Evolutionary conservation across 53 echinoderm and acorn worm genomes (phyloP), one percentile per base, ranked within the genome.

Genomic region (Pentamera pediparva): DNA sequence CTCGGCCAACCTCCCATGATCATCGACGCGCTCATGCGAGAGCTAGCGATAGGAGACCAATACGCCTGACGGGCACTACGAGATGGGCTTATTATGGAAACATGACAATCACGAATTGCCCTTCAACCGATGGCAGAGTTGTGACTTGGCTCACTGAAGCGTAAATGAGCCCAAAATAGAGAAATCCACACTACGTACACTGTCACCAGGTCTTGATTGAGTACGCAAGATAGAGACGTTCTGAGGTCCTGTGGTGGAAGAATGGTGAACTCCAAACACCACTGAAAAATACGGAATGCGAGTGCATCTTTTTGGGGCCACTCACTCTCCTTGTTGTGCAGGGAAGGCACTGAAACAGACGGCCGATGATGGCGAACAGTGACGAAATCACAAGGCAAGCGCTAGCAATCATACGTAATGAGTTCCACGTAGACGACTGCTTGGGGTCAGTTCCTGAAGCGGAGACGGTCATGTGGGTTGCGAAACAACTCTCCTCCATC

Each of bases 1-100:
- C 54, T 69, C 39, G 79, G 79, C 21, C 81, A 81, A 58, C 81
- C 81, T 30, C 71, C 72, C 50, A 81, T 73, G 72, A 81, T 81
- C 21, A 13, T 81, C 1, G 74, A 81, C 34, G 45, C 73, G 0
- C 72, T 71, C 32, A 81, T 81, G 81, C 81, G 61, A 18, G 81
- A 81, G 61, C 81, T 75, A 17, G 38, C 75, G 0, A 34, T 63
- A 17, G 64, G 82, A 35, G 32, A 59, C 13, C 75, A 64, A 76
- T 33, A 76, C 56, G 19, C 31, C 27, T 17, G 83, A 76, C 32
- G 86, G 69, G 7, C 83, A 83, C 54, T 83, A 83, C 37, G 76
- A 83, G 35, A 76, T 83, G 77, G 83, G 77, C 17, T 36, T 83
- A 24, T 60, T 69, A 32, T 83, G 76, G 69, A 83, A 41, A 33